phyloP scores from a whole-genome alignment of 2,888 invertebrate species.

The Hoplodrina blanda region DNA sequence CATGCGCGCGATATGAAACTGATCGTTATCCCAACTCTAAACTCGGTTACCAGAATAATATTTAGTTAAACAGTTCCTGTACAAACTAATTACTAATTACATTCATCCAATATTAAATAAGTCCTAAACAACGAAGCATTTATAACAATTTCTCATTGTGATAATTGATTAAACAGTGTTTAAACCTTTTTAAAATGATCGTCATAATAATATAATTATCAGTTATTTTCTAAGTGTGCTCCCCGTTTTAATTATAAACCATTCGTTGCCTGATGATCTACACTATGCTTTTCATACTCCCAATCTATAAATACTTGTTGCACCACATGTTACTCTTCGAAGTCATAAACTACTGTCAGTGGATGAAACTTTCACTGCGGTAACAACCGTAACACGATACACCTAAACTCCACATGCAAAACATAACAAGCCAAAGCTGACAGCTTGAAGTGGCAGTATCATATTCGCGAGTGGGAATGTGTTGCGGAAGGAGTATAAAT shows the following conservation, averaged over 20 bases:
- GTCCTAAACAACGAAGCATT: background rate
- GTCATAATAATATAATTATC: background rate
- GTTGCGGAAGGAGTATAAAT: constrained; percentile 77
- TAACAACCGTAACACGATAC: constrained; percentile 50
- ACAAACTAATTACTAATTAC: constrained; percentile 38
- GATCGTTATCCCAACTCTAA: constrained; percentile 72
- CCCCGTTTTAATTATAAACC: constrained; percentile 2
- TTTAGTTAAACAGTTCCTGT: constrained; percentile 42
- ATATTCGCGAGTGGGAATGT: constrained; percentile 62
- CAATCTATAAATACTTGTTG: constrained; percentile 34
- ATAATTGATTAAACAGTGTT: constrained; percentile 11
- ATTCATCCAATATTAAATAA: constrained; percentile 18
- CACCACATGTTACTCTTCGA: constrained; percentile 31
- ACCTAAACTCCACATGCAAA: constrained; percentile 44
- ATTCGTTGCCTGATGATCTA: constrained; percentile 11
- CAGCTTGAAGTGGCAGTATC: constrained; percentile 55
- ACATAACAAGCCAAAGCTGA: constrained; percentile 45
- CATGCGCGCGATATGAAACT: constrained; percentile 77
- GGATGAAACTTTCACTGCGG: constrained; percentile 26
- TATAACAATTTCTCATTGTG: constrained; percentile 13
- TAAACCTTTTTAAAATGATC: constrained; percentile 17
- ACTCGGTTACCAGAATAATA: constrained; percentile 66
- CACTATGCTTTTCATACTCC: constrained; percentile 22
- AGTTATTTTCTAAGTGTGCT: constrained; percentile 1
- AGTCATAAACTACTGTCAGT: constrained; percentile 29